phyloP scores from a whole-genome alignment of 2,888 invertebrate species.

The Tolmerus cingulatus region DNA sequence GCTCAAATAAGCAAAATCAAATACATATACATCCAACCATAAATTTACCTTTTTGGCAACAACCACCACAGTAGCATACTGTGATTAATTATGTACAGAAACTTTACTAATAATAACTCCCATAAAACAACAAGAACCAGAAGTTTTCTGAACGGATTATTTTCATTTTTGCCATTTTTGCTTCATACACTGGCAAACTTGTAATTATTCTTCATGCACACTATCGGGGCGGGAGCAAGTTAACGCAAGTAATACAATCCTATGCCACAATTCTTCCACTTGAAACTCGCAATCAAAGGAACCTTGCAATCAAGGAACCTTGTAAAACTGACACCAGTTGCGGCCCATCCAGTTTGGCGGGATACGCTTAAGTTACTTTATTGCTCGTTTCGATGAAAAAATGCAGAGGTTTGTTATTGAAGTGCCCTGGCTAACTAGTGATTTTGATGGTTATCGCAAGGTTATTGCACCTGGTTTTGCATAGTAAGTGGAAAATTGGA shows the following conservation, averaged over 20 bases:
- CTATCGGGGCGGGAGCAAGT: not conserved
- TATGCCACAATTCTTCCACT: not conserved
- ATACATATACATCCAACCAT: not conserved
- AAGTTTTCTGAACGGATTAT: not conserved
- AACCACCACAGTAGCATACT: not conserved
- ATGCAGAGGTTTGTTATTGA: not conserved
- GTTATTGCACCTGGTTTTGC: not conserved
- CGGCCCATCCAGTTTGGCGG: not conserved
- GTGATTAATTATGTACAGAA: not conserved
- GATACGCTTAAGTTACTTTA: not conserved
- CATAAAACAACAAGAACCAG: not conserved
- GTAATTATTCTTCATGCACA: not conserved
- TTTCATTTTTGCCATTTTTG: not conserved
- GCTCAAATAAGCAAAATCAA: not conserved
- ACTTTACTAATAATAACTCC: not conserved
- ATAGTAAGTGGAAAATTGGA: not conserved
- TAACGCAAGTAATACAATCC: not conserved
- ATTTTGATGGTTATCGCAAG: not conserved
- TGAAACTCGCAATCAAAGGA: not conserved
- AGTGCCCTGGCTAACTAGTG: not conserved
- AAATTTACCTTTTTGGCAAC: not conserved
- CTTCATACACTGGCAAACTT: not conserved
- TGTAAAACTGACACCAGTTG: not conserved
- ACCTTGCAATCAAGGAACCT: not conserved
- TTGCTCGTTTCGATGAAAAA: not conserved